Conservation (phyloP, 2,888 invertebrate genomes). For the Protonemura montana region DNA sequence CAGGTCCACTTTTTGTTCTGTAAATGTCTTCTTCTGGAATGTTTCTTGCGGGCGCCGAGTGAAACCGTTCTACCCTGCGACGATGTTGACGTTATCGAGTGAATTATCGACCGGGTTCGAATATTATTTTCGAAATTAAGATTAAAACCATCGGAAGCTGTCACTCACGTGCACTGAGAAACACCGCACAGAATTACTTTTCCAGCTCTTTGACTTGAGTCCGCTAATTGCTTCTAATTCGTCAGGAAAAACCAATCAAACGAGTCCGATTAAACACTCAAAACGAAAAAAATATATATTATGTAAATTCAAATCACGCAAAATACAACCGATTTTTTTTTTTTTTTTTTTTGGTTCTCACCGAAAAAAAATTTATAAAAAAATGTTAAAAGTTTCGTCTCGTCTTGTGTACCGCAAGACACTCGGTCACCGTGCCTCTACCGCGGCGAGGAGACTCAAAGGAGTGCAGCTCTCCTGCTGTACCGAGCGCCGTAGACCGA, state of each 20-base stretch:
- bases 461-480: not conserved
- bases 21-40: not conserved
- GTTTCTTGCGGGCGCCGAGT: not conserved
- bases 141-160: slow-evolving; percentile 33
- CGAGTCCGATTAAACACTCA: not conserved
- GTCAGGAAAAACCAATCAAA: not conserved
- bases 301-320: not conserved
- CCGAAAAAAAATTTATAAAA: not conserved
- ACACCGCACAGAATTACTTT: not conserved
- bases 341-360: not conserved
- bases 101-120: slow-evolving; percentile 23
- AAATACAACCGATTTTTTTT: not conserved
- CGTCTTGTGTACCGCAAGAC: no score
- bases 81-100: slow-evolving; percentile 23
- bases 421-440: not conserved
- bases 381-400: not conserved
- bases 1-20: slow-evolving; percentile 35
- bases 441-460: no score
- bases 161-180: slow-evolving; percentile 13
- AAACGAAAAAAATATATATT: slow-evolving; percentile 16
- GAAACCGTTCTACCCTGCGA: not conserved
- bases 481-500: slow-evolving; percentile 29
- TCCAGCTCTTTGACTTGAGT: not conserved
- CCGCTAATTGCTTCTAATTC: not conserved
- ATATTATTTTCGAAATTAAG: slow-evolving; percentile 17